These are phyloP conservation scores for Sphaerophoria rueppellii DNA, from an alignment of 2,888 invertebrate species.

Conservation along the genomic window DNA sequence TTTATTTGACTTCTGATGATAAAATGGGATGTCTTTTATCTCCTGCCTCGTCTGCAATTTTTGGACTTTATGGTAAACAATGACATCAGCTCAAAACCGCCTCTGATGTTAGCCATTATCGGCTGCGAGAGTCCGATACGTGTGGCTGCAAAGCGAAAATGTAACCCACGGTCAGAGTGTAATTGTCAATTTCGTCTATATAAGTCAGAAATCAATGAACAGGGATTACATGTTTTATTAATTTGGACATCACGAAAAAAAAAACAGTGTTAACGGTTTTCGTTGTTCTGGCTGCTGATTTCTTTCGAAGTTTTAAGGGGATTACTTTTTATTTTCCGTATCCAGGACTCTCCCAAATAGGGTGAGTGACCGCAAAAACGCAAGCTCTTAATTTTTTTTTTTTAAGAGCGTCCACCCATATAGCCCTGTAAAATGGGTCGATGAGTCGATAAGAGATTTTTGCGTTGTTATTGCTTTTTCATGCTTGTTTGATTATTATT, in stretches of 20 bases:
- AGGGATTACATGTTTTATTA: slow-evolving; percentile 67
- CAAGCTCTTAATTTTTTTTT: no score
- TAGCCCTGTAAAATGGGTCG: no score
- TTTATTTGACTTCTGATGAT: slow-evolving; percentile 63
- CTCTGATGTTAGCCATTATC: background rate
- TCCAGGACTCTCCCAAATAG: background rate
- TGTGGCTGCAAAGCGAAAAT: slow-evolving; percentile 14
- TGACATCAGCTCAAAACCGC: slow-evolving; percentile 51
- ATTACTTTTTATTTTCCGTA: slow-evolving; percentile 16
- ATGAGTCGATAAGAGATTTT: no score
- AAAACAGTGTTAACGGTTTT: background rate
- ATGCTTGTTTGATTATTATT: no score
- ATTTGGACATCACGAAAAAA: slow-evolving; percentile 42
- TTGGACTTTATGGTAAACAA: slow-evolving; percentile 25
- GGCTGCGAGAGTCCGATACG: background rate
- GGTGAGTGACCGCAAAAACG: no score
- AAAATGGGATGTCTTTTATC: slow-evolving; percentile 53
- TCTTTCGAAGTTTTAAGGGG: slow-evolving; percentile 32
- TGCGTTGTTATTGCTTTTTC: no score
- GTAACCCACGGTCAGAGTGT: slow-evolving; percentile 57
- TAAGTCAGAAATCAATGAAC: slow-evolving; percentile 64
- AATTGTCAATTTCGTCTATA: slow-evolving; percentile 53
- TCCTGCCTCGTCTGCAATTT: slow-evolving; percentile 5
- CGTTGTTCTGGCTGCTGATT: background rate
- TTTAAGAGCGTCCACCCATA: no score